Conservation (phyloP, 2,113 vertebrate species). For the Chaetura pelagica region DNA sequence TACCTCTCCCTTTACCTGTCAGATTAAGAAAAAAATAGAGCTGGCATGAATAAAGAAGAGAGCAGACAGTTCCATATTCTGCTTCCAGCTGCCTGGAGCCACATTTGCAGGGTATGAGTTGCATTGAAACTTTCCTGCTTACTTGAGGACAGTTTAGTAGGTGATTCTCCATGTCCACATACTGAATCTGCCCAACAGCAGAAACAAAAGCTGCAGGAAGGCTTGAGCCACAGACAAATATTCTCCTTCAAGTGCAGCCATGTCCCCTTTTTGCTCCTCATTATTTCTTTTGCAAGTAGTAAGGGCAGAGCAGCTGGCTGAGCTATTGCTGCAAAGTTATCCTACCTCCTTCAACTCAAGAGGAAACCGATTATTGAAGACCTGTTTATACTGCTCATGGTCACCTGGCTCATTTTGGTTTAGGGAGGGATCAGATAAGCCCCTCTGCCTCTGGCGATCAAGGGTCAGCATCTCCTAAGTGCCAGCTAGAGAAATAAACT, state of each 20-base stretch:
- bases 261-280: neutral
- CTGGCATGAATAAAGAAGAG: neutral
- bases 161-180: neutral
- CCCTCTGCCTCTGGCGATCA: neutral
- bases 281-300: neutral
- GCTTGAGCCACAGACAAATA: neutral
- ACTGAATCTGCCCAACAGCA: neutral
- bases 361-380: neutral
- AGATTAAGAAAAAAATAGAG: neutral
- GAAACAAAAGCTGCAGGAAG: neutral
- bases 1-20: neutral
- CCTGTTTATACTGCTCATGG: neutral
- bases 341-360: neutral
- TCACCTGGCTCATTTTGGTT: neutral
- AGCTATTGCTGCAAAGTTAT: neutral
- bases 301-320: neutral
- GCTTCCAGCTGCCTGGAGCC: neutral
- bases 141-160: neutral
- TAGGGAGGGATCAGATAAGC: neutral
- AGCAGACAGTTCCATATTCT: neutral
- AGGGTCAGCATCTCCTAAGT: constrained; percentile 5
- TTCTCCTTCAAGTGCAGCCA: neutral
- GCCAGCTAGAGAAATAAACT: neutral
- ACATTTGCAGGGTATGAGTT: fast-evolving
- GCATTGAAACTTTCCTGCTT: neutral